These are phyloP conservation scores for Rosalia funebris DNA, from an alignment of 2,888 invertebrate genomes.

Conservation along the genomic window DNA sequence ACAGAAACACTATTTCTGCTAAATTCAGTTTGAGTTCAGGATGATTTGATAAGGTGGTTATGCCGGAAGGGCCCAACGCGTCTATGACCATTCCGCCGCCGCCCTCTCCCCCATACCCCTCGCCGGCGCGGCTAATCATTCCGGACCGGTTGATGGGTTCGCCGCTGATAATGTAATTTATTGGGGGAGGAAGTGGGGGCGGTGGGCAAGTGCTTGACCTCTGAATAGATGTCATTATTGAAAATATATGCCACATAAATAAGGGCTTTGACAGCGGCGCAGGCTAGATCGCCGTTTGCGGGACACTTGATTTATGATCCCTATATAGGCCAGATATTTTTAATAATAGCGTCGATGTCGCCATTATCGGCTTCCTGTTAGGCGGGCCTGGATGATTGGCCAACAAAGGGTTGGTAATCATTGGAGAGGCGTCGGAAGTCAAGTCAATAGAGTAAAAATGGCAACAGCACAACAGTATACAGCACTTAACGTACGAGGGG, in stretches of 20 bases:
- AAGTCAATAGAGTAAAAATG: too few species aligned
- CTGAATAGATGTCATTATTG: slow-evolving; percentile 20
- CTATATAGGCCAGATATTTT: background rate
- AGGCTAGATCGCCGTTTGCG: slow-evolving; percentile 1
- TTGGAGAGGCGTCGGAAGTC: too few species aligned
- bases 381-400: too few species aligned
- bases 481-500: too few species aligned
- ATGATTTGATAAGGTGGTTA: slow-evolving; percentile 44
- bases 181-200: slow-evolving; percentile 1
- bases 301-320: slow-evolving; percentile 7
- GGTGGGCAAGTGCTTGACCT: slow-evolving; percentile 25
- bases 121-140: slow-evolving; percentile 13
- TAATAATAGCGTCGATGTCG: background rate
- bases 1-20: slow-evolving; percentile 32
- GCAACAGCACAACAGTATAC: too few species aligned
- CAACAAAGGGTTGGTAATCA: too few species aligned
- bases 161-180: slow-evolving; percentile 30
- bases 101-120: too few species aligned
- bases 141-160: slow-evolving; percentile 17
- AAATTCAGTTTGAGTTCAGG: slow-evolving; percentile 44
- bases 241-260: slow-evolving; percentile 16
- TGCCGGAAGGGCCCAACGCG: slow-evolving; percentile 41
- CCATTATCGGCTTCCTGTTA: too few species aligned
- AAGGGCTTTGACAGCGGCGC: slow-evolving; percentile 11
- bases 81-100: too few species aligned